phyloP scores from a whole-genome alignment of 2,797 vertebrate species.

The Coregonus suidteri region DNA sequence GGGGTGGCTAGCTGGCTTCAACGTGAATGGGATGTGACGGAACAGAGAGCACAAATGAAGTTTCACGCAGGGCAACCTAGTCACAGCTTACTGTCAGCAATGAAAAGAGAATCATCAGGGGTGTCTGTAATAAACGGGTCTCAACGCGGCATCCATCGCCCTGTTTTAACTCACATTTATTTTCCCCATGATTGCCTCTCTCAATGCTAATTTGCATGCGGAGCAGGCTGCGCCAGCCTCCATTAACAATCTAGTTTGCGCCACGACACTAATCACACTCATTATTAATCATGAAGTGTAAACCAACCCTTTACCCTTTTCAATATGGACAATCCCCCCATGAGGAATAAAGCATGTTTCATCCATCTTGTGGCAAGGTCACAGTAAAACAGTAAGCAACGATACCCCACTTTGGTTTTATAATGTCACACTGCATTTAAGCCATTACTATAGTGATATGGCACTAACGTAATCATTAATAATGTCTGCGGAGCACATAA shows the following conservation, averaged over 20 bases:
- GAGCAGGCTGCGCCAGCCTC: slow-evolving; percentile 21
- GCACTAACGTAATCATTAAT: slow-evolving; percentile 42
- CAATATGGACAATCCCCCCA: slow-evolving; percentile 39
- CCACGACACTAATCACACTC: slow-evolving; percentile 42
- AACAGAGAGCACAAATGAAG: slow-evolving; percentile 49
- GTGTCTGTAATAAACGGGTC: slow-evolving; percentile 54
- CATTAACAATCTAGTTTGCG: slow-evolving; percentile 44
- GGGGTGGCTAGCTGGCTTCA: neutral
- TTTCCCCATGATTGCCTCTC: slow-evolving; percentile 56
- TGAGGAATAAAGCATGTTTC: slow-evolving; percentile 22
- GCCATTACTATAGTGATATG: slow-evolving; percentile 38
- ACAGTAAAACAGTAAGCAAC: slow-evolving; percentile 24
- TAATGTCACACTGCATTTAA: slow-evolving; percentile 28
- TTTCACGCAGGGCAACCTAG: slow-evolving; percentile 49
- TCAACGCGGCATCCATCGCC: slow-evolving; percentile 43
- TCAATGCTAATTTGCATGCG: slow-evolving; percentile 23
- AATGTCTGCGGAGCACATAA: slow-evolving; percentile 30
- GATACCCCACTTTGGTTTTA: slow-evolving; percentile 34
- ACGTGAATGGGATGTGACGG: slow-evolving; percentile 54
- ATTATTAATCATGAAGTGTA: slow-evolving; percentile 49
- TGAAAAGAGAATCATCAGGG: slow-evolving; percentile 45
- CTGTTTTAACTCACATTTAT: slow-evolving; percentile 45
- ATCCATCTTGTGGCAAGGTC: slow-evolving; percentile 42
- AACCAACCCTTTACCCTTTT: slow-evolving; percentile 49
- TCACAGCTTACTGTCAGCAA: slow-evolving; percentile 5